Evolutionary conservation across 1,140 invertebrate species (phyloP).

Genomic region (Trigoniulus corallinus): DNA sequence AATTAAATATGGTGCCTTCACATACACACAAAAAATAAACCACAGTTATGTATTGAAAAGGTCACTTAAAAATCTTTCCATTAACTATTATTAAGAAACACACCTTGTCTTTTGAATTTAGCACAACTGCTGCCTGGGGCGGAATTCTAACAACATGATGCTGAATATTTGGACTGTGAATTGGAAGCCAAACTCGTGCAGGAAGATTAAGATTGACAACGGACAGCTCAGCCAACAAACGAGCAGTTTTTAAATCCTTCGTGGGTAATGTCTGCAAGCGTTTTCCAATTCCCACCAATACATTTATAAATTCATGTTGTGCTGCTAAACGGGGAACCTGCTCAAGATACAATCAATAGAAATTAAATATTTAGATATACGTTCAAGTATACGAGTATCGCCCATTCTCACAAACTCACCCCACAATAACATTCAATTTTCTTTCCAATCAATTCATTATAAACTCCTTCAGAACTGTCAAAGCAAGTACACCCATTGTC

Average conservation of each 20-base stretch:
- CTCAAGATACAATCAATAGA: constrained; percentile 6
- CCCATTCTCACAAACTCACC: constrained; percentile 31
- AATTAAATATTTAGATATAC: neutral
- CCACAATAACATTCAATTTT: constrained; percentile 54
- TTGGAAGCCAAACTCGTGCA: constrained; percentile 89
- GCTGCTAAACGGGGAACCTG: constrained; percentile 64
- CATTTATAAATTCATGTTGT: constrained; percentile 65
- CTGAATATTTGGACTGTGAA: constrained; percentile 41
- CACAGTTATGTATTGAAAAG: constrained; percentile 11
- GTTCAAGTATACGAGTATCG: neutral
- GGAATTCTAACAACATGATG: constrained; percentile 84
- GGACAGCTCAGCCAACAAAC: constrained; percentile 78
- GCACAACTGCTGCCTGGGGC: constrained; percentile 82
- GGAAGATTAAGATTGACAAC: constrained; percentile 92
- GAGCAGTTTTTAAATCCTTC: constrained; percentile 83
- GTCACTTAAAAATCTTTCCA: too few species aligned
- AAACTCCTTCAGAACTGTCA: constrained; percentile 51
- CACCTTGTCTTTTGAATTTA: constrained; percentile 98
- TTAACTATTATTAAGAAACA: constrained; percentile 8
- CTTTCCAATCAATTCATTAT: constrained; percentile 52
- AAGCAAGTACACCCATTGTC: constrained; percentile 89
- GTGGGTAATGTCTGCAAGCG: constrained; percentile 71
- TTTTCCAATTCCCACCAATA: constrained; percentile 78
- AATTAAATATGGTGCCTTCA: constrained; percentile 86
- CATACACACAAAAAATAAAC: neutral